Evolutionary conservation across 1,140 invertebrate species (phyloP), one percentile per base, ranked within the genome.

Genomic region (Eupeodes corollae): DNA sequence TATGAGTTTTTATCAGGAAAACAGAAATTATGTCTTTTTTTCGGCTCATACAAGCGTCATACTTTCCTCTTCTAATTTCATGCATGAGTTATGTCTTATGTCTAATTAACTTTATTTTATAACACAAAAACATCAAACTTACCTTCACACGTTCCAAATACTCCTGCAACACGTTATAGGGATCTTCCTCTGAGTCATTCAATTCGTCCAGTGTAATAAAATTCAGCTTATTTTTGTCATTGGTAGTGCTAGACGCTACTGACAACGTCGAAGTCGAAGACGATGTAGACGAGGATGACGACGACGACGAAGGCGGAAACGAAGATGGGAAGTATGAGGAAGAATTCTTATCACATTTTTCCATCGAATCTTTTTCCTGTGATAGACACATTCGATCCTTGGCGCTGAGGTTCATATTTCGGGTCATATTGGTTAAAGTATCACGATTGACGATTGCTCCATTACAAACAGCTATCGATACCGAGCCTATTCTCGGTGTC

Each of bases 71-170:
- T n/a, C n/a, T n/a, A n/a, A n/a, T n/a, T n/a, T n/a, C n/a, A n/a
- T n/a, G n/a, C n/a, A n/a, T n/a, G n/a, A n/a, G n/a, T n/a, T n/a
- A n/a, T n/a, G n/a, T n/a, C n/a, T n/a, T n/a, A n/a, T n/a, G n/a
- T n/a, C n/a, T n/a, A n/a, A n/a, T n/a, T n/a, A n/a, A n/a, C n/a
- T n/a, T n/a, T n/a, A 26, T 26, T 26, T 5, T 26, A 26, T 5
- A 26, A 26, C 3, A 38, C 3, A 38, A 16, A 38, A 38, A 38
- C 11, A 38, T 38, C 11, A 30, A 26, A 61, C 62, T 61, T 44
- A 66, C 63, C 58, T 66, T 65, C 42, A 66, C 62, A 21, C 60
- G 59, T 47, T 66, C 63, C 52, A 66, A 47, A 51, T 66, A 66
- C 32, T 65, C 63, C 47, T 66, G 56, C 14, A 66, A 49, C 16